phyloP scores from a whole-genome alignment of 2,797 vertebrate species.

The Neosilurus mollespiculum region DNA sequence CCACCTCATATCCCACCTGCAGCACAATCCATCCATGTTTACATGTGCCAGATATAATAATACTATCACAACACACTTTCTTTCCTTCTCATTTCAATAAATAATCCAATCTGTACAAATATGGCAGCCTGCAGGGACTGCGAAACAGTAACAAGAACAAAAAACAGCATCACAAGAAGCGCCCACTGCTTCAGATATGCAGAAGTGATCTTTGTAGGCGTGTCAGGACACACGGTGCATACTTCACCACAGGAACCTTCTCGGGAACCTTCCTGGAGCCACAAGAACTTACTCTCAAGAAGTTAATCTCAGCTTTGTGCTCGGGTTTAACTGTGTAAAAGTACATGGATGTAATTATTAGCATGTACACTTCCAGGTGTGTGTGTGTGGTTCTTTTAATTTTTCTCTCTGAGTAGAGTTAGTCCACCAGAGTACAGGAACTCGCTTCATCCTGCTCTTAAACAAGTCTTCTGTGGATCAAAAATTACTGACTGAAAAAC shows the following conservation, averaged over 20 bases:
- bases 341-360: background rate
- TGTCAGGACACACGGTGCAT: constrained; percentile 26
- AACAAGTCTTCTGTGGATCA: background rate
- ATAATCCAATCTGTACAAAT: constrained; percentile 46
- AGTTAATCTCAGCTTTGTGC: no score
- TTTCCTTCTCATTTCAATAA: constrained; percentile 38
- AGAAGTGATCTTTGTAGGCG: background rate
- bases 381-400: background rate
- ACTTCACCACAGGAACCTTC: constrained; percentile 23
- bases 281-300: background rate
- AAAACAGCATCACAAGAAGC: constrained; percentile 26
- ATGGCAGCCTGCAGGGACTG: constrained; percentile 17
- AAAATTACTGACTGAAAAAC: background rate
- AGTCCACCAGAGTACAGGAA: background rate
- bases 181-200: constrained; percentile 8
- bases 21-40: constrained; percentile 52
- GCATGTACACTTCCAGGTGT: background rate
- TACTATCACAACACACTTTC: constrained; percentile 23
- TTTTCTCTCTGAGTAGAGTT: background rate
- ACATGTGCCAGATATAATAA: constrained; percentile 37
- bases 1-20: constrained; percentile 54
- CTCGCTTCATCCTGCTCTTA: background rate
- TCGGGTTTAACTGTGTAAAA: background rate
- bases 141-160: constrained; percentile 5
- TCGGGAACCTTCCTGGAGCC: background rate